Evolutionary conservation across 2,888 invertebrate genomes (phyloP).

Genomic region (Gari tellinella): DNA sequence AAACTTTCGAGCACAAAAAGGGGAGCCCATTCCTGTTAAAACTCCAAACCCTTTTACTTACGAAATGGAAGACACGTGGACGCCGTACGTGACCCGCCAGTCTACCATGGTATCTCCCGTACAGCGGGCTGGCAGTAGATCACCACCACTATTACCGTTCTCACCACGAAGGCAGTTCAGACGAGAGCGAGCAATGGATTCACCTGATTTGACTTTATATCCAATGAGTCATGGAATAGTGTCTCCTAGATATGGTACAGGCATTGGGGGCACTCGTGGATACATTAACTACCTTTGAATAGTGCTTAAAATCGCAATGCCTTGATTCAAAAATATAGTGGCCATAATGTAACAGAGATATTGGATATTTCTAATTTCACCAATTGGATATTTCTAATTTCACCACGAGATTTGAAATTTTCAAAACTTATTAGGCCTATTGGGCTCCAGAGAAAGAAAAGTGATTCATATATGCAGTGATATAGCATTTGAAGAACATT

Average conservation of each 20-base stretch:
- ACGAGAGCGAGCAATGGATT: constrained; percentile 33
- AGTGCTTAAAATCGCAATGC: too few relatives aligned
- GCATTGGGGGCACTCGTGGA: constrained; percentile 48
- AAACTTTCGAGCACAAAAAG: constrained; percentile 62
- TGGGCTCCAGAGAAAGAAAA: too few relatives aligned
- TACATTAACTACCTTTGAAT: constrained; percentile 50
- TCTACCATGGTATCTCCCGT: constrained; percentile 52
- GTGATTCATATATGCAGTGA: too few relatives aligned
- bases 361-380: too few relatives aligned
- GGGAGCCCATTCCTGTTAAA: constrained; percentile 58
- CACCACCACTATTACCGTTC: constrained; percentile 38
- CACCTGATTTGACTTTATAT: constrained; percentile 54
- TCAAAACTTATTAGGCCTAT: too few relatives aligned
- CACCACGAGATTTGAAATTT: too few relatives aligned
- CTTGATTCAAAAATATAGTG: too few relatives aligned
- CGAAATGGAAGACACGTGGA: constrained; percentile 54
- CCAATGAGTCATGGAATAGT: constrained; percentile 48
- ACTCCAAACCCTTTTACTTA: constrained; percentile 56
- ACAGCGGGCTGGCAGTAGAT: constrained; percentile 39
- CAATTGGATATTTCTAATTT: too few relatives aligned
- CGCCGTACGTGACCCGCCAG: constrained; percentile 56
- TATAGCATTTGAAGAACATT: too few relatives aligned
- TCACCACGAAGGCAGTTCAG: constrained; percentile 43
- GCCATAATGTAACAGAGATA: too few relatives aligned
- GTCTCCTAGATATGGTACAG: constrained; percentile 55